phyloP scores from a whole-genome alignment of 1,140 invertebrate genomes.

The Amphibalanus amphitrite region DNA sequence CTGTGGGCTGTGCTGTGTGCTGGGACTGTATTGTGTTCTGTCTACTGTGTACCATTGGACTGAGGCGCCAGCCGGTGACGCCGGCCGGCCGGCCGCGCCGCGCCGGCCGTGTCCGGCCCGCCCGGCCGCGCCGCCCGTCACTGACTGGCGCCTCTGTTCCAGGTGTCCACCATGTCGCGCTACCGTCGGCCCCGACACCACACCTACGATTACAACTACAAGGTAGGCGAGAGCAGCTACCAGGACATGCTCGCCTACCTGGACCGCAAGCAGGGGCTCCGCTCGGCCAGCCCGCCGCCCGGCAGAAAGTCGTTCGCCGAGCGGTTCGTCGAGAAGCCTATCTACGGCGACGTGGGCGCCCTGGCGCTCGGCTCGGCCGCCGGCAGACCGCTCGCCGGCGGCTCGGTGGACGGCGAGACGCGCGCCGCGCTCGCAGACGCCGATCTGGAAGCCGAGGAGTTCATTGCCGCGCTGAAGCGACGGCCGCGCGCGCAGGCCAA shows the following conservation, averaged over 20 bases:
- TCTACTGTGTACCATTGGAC: too few relatives aligned
- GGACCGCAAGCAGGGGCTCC: neutral
- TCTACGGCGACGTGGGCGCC: neutral
- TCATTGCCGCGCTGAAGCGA: neutral
- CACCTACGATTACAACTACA: slow-evolving; percentile 3
- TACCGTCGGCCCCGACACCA: neutral
- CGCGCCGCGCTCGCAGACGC: neutral
- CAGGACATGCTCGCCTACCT: slow-evolving; percentile 1
- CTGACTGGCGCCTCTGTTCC: neutral
- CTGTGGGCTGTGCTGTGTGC: too few relatives aligned
- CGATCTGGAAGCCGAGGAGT: neutral
- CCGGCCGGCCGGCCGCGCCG: too few relatives aligned
- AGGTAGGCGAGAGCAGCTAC: slow-evolving; percentile 4
- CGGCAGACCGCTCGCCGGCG: too few relatives aligned
- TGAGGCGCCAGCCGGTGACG: neutral
- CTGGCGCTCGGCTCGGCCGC: neutral
- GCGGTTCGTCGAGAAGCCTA: neutral
- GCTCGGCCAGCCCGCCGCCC: neutral
- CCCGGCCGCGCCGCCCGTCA: neutral
- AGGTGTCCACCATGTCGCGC: neutral
- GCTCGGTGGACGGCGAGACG: neutral
- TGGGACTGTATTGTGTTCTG: too few relatives aligned
- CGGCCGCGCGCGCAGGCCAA: neutral
- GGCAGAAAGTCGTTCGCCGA: neutral
- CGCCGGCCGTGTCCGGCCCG: too few relatives aligned